Conservation (phyloP, 2,113 vertebrate species). For the Sinocyclocheilus rhinocerous region DNA sequence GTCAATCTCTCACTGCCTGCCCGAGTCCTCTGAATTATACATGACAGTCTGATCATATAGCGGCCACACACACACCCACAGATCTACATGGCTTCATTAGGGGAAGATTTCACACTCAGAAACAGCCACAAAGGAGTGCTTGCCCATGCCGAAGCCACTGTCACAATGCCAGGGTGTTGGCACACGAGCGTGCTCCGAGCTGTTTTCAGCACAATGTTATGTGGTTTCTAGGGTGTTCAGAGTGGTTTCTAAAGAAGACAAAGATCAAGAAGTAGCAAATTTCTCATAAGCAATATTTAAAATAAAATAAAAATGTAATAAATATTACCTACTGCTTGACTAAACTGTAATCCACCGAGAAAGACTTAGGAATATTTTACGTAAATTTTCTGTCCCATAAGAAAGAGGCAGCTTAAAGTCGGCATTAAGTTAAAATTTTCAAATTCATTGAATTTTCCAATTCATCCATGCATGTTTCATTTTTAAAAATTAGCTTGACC, state of each 20-base stretch:
- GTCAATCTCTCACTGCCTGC: constrained; percentile 18
- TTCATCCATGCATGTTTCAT: neutral
- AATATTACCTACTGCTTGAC: too few relatives aligned
- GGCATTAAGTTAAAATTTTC: neutral
- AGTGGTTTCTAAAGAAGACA: neutral
- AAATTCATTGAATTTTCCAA: too few relatives aligned
- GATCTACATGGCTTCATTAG: constrained; percentile 15
- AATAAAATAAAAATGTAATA: too few relatives aligned
- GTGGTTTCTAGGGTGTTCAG: neutral
- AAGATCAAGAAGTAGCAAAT: neutral
- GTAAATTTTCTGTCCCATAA: neutral
- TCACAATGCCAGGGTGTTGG: constrained; percentile 1
- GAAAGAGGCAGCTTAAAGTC: neutral
- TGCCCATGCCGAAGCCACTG: neutral
- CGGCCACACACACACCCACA: constrained; percentile 8
- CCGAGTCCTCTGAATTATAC: constrained; percentile 31
- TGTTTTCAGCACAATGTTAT: neutral
- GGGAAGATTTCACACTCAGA: neutral
- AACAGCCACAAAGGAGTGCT: neutral
- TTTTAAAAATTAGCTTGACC: neutral
- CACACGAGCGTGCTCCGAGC: neutral
- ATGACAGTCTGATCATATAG: constrained; percentile 42
- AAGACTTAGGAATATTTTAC: neutral
- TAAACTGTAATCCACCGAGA: neutral
- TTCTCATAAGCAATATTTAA: too few relatives aligned